Evolutionary conservation across 2,888 invertebrate genomes (phyloP), one percentile per base, ranked within the genome.

Genomic region (Melinaea menophilus): DNA sequence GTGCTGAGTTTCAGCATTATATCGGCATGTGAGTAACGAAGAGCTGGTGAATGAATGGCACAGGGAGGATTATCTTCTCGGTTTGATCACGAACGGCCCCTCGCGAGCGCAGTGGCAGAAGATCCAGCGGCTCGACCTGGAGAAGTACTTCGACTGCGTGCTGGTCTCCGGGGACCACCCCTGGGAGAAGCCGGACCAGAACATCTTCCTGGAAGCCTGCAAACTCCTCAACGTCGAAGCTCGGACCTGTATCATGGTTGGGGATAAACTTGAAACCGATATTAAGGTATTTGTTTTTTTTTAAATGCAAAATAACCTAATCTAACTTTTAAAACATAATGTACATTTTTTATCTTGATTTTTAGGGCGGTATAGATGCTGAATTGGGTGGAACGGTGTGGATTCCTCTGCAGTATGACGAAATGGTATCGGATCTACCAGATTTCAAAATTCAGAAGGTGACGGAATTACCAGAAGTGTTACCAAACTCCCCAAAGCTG

Each of bases 71-170:
- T 97, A 95, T 83, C 91, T 94, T 72, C 90, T 97, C 74, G 96
- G 94, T 72, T 91, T 97, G 75, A 95, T 97, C 79, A 96, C 96
- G 73, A 97, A 97, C 85, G 97, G 97, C 57, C 95, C 96, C 11
- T 96, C 96, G 65, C 93, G 94, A 69, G 95, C 95, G 46, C 97
- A 97, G 85, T 96, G 97, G 96, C 97, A 97, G 90, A 97, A 97
- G 89, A 92, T 97, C 69, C 92, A 93, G 66, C 93, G 92, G 71
- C 91, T 96, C 70, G 92, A 93, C 60, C 90, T 96, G 55, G 92
- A 93, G 72, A 92, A 92, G 74, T 94, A 93, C 86, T 96, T 96
- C 85, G 95, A 96, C 86, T 92, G 94, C 75, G 92, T 96, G 77
- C 89, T 96, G 74, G 95, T 97, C 54, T 96, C 96, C 57, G 96